Conservation (phyloP, 2,888 invertebrate species). For the Drosophila mulleri region DNA sequence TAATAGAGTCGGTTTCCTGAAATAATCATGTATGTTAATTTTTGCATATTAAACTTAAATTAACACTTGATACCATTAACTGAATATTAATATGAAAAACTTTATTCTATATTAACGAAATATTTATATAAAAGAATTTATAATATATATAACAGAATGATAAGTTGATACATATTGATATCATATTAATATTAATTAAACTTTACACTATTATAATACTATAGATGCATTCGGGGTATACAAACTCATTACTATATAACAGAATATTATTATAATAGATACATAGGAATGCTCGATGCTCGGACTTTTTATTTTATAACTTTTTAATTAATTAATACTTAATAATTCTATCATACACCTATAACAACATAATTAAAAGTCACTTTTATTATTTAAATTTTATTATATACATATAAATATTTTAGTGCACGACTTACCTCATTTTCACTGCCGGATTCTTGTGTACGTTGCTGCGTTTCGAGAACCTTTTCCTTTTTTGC, state of each 20-base stretch:
- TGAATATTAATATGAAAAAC: neutral
- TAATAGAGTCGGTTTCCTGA: slow-evolving; percentile 82
- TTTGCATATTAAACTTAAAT: neutral
- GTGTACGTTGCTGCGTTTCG: slow-evolving; percentile 79
- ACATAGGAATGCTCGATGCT: no score
- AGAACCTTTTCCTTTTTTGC: slow-evolving; percentile 79
- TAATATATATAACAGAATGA: no score
- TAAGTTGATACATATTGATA: no score
- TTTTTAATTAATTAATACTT: neutral
- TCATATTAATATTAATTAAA: no score
- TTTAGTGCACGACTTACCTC: slow-evolving; percentile 67
- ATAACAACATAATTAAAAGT: neutral
- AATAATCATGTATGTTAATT: slow-evolving; percentile 5
- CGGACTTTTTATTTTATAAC: no score
- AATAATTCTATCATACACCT: neutral
- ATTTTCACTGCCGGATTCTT: slow-evolving; percentile 83
- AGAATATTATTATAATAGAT: no score
- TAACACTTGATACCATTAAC: neutral
- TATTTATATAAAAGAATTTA: no score
- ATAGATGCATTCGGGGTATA: no score
- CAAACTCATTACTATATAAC: no score
- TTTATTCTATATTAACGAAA: no score
- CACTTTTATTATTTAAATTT: neutral
- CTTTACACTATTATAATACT: no score
- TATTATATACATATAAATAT: neutral